A percentile compares a stretch with the other conserved stretches of the same genome.
These are phyloP conservation scores for Palloptera scutellata DNA, from an alignment of 2,888 invertebrate genomes.

Conservation along the genomic window DNA sequence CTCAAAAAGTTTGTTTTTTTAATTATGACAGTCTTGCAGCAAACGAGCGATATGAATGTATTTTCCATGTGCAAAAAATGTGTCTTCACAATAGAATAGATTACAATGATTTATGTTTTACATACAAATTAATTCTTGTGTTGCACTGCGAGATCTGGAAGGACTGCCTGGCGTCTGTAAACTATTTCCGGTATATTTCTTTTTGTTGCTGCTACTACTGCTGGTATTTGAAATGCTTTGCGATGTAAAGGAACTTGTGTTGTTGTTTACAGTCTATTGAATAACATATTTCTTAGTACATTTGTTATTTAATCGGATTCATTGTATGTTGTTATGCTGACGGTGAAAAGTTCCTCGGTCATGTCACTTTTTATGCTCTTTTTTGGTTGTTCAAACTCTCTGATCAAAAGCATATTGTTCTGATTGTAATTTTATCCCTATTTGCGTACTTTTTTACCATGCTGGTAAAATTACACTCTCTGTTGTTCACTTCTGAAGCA, in stretches of 20 bases:
- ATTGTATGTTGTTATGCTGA: too few relatives aligned
- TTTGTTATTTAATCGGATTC: constrained; percentile 5
- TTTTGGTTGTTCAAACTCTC: too few relatives aligned
- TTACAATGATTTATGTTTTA: constrained; percentile 17
- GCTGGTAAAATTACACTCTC: too few relatives aligned
- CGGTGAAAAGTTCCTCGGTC: too few relatives aligned
- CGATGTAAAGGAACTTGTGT: constrained; percentile 53
- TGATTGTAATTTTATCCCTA: too few relatives aligned
- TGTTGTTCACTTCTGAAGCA: too few relatives aligned
- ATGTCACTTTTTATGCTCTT: too few relatives aligned
- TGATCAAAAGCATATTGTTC: neutral
- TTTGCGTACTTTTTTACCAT: too few relatives aligned
- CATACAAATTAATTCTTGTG: constrained; percentile 80
- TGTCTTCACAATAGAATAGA: neutral
- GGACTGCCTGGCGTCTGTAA: constrained; percentile 80
- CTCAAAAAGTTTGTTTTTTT: too few relatives aligned
- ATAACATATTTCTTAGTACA: neutral
- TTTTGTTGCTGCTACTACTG: constrained; percentile 62
- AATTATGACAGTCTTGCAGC: too few relatives aligned
- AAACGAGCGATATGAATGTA: too few relatives aligned
- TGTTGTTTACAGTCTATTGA: constrained; percentile 45
- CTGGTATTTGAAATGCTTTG: constrained; percentile 43
- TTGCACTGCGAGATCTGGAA: constrained; percentile 86
- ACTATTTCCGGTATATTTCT: constrained; percentile 70
- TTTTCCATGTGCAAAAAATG: neutral